Conservation (phyloP, 2,888 invertebrate genomes). For the Noctuana brunneofusca region DNA sequence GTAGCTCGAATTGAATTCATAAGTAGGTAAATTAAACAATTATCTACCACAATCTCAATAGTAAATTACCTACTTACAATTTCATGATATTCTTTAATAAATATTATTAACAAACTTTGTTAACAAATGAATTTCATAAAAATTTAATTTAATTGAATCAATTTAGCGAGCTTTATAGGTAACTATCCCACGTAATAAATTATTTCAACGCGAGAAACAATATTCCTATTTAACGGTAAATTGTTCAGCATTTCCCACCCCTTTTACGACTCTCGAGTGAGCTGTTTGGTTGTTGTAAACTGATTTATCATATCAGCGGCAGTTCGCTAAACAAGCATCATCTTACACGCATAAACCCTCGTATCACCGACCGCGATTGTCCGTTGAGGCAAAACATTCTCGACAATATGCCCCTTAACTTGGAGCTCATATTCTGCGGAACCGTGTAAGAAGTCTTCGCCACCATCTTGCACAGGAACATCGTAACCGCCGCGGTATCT, state of each 20-base stretch:
- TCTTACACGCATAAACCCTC: conserved; percentile 81
- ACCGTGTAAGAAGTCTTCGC: conserved; percentile 60
- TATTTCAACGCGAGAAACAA: conserved; percentile 56
- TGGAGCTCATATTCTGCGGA: conserved; percentile 72
- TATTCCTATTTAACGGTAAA: conserved; percentile 72
- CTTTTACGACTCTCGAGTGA: conserved; percentile 60
- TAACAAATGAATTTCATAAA: too few species aligned
- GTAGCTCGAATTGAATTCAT: too few species aligned
- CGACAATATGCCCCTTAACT: conserved; percentile 70
- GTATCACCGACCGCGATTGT: conserved; percentile 64
- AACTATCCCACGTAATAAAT: conserved; percentile 39
- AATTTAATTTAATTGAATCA: too few species aligned
- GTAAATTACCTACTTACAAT: too few species aligned
- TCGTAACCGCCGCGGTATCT: conserved; percentile 42
- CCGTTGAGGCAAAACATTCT: conserved; percentile 62
- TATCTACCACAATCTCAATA: too few species aligned
- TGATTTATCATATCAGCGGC: conserved; percentile 81
- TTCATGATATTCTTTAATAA: too few species aligned
- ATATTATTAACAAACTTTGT: too few species aligned
- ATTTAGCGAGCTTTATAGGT: neutral
- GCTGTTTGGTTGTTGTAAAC: conserved; percentile 73
- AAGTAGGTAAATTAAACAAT: too few species aligned
- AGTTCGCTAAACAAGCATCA: conserved; percentile 79
- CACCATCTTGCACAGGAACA: conserved; percentile 45
- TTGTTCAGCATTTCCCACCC: conserved; percentile 69